These are phyloP conservation scores for Mizuhopecten yessoensis DNA, from an alignment of 1,140 invertebrate genomes.

Conservation along the genomic window DNA sequence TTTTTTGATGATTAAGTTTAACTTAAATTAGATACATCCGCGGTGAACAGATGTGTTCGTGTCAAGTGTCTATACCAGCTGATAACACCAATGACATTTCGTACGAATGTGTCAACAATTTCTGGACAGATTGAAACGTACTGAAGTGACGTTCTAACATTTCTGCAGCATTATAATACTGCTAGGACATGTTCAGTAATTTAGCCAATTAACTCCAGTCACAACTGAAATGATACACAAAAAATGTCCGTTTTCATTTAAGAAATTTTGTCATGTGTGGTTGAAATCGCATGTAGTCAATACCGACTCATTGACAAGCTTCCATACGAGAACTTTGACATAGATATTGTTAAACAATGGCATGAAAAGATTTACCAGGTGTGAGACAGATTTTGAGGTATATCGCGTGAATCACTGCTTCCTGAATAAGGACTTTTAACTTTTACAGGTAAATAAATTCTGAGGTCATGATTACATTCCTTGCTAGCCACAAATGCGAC, in stretches of 20 bases:
- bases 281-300: not conserved
- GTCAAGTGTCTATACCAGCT: not conserved
- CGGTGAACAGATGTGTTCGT: no score
- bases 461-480: not conserved
- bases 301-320: not conserved
- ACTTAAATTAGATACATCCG: no score
- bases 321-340: not conserved
- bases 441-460: slow-evolving; percentile 22
- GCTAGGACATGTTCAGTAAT: not conserved
- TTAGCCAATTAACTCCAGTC: not conserved
- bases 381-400: slow-evolving; percentile 9
- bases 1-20: no score
- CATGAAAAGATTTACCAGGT: slow-evolving; percentile 11
- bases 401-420: slow-evolving; percentile 13
- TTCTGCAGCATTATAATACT: not conserved
- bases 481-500: not conserved
- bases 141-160: not conserved
- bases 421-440: slow-evolving; percentile 1
- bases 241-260: slow-evolving; percentile 9
- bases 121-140: not conserved
- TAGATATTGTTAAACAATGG: not conserved
- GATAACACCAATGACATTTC: not conserved
- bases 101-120: not conserved
- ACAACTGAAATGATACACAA: not conserved
- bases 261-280: not conserved